These are phyloP conservation scores for Calameuta filiformis DNA, from an alignment of 2,888 invertebrate species.

Conservation along the genomic window DNA sequence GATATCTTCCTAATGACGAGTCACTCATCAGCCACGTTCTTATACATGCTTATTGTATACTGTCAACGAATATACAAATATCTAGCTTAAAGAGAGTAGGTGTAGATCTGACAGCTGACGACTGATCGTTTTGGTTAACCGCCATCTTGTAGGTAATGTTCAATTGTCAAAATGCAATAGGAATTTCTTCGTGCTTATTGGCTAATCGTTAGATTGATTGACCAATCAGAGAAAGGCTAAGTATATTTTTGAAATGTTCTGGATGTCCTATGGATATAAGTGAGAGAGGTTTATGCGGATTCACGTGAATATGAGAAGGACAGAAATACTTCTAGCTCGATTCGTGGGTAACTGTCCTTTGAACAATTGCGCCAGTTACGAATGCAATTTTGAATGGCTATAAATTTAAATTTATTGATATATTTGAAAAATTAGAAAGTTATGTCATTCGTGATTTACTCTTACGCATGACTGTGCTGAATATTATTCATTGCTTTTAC, in stretches of 20 bases:
- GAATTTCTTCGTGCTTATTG: background rate
- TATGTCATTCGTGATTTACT: background rate
- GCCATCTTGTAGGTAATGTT: background rate
- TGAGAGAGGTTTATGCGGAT: background rate
- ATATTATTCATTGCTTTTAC: background rate
- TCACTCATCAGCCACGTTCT: slow-evolving; percentile 15
- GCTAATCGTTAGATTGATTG: background rate
- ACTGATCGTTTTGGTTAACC: background rate
- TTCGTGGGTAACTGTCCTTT: background rate
- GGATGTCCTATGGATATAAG: background rate
- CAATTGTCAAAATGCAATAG: background rate
- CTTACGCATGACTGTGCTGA: background rate
- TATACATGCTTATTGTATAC: background rate
- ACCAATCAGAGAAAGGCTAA: background rate
- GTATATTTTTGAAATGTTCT: background rate
- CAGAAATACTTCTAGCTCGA: background rate
- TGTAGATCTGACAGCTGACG: background rate
- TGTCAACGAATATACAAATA: background rate
- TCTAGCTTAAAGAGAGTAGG: background rate
- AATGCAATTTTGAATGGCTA: background rate
- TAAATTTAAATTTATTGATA: background rate
- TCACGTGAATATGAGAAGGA: background rate
- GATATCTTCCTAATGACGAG: slow-evolving; percentile 30
- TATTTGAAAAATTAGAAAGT: background rate
- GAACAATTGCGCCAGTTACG: background rate